These are phyloP conservation scores for Phalera bucephala DNA, from an alignment of 2,888 invertebrate species.

Conservation along the genomic window DNA sequence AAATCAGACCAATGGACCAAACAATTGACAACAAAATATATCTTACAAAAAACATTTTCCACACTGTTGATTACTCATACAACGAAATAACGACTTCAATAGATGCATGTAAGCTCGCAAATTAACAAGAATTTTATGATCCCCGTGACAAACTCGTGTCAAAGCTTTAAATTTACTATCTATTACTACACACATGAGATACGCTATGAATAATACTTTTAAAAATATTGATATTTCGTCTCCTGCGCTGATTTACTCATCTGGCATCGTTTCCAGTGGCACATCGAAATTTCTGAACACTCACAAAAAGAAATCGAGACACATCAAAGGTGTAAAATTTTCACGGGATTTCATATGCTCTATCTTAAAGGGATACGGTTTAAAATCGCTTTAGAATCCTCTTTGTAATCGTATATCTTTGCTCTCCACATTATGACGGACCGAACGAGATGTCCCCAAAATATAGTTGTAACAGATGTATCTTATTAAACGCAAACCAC, in stretches of 20 bases:
- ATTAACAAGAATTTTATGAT: neutral
- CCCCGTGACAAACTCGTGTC: neutral
- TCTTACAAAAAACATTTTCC: no score
- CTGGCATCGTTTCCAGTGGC: conserved; percentile 23
- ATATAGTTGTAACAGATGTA: conserved; percentile 62
- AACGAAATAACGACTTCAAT: no score
- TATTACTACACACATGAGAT: conserved; percentile 4
- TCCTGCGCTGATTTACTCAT: conserved; percentile 29
- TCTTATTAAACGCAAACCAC: conserved; percentile 49
- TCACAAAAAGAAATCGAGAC: conserved; percentile 25
- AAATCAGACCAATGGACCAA: no score
- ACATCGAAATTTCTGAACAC: conserved; percentile 25
- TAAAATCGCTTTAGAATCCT: conserved; percentile 18
- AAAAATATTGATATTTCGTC: conserved; percentile 28
- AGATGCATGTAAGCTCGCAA: no score
- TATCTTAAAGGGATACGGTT: conserved; percentile 22
- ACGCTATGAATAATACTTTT: conserved; percentile 26
- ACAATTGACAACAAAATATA: no score
- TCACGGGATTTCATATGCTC: conserved; percentile 9
- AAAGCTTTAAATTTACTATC: neutral
- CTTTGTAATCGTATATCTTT: conserved; percentile 47
- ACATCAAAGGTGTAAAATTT: conserved; percentile 30
- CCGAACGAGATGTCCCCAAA: conserved; percentile 47
- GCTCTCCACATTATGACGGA: conserved; percentile 49
- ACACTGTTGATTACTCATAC: no score